Evolutionary conservation across 2,797 vertebrate genomes (phyloP), one percentile per base, ranked within the genome.

Genomic region (Dendrocincla tyrannina): DNA sequence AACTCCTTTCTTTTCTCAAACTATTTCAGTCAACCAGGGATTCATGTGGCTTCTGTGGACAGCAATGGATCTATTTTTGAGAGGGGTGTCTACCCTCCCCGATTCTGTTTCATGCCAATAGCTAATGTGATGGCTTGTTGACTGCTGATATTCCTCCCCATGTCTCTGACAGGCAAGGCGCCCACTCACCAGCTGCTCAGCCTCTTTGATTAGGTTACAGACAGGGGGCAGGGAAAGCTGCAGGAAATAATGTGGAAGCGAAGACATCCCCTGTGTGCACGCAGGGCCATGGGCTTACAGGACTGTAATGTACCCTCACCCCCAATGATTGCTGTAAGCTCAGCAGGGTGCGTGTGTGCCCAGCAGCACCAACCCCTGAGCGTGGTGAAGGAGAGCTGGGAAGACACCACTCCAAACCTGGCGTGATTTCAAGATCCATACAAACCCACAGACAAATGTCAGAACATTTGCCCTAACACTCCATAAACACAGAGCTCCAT

Each of bases 181-280:
- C 95, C 96, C 89, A 97, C 96, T 96, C 96, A 95, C 95, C 96
- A 96, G 96, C 96, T 96, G 96, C 94, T 96, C 95, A 82, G 96
- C 63, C 85, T 77, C 80, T 85, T 96, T 84, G 94, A 94, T 95
- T 79, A 95, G 96, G 96, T 96, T 96, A 95, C 77, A 90, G 91
- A 82, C 85, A 90, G 80, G 83, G 94, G 19, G 91, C 91, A 84
- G 89, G 87, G 56, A 95, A 86, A 93, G 58, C 89, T 90, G 93
- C 77, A 75, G 94, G 79, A 93, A 67, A 70, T 18, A 44, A 35
- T 1, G 73, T 74, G 88, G 63, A 85, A 96, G 83, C 15, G 60
- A 68, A 91, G 92, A 41, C 32, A 82, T 77, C 70, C 79, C 3
- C 17, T 27, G 32, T 8, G 17, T 22, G 52, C 0, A 32, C 58